Evolutionary conservation across 1,140 invertebrate species (phyloP), one percentile per base, ranked within the genome.

Genomic region (Drosophila littoralis): DNA sequence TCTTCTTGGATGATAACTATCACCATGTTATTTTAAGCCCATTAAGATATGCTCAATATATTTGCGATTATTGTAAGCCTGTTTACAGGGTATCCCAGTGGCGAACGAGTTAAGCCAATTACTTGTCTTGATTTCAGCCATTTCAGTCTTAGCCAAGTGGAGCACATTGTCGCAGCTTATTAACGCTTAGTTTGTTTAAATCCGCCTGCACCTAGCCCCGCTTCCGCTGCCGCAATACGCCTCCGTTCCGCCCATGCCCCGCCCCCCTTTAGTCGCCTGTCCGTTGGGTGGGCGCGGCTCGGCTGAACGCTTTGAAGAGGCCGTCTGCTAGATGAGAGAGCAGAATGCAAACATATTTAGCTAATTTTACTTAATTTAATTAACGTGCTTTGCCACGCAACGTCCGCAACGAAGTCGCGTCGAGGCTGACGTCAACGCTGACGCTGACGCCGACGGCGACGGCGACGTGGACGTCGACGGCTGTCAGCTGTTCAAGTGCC

Each of bases 331-430:
- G 42, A 12, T n/a, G 22, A 28, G 12, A 32, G 58, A 71, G 43
- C 45, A 55, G 61, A 67, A 67, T 85, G 77, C 82, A 80, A 85
- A 85, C 82, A 82, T 85, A 88, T 77, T 88, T 88, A 79, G 83
- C 83, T 83, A 88, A 77, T 89, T 89, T 89, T 90, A 90, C 75
- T 89, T 89, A 89, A 89, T 89, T 89, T 84, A 89, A 89, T 89
- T 89, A 89, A 89, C 84, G 80, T 77, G 79, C 83, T 66, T 59
- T 67, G 66, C 76, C 85, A 68, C 65, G 68, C 79, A 76, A 71
- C 65, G 67, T 36, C 36, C 28, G 8, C 57, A 22, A 35, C 33
- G 32, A 59, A 35, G 40, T n/a, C 33, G 33, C 72, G 67, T 60
- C 71, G 67, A 68, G 60, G 75, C 12, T 8, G 22, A 43, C 55